Base-by-base conservation (phyloP, 2,888 invertebrate genomes). In the Pterostichus niger region DNA sequence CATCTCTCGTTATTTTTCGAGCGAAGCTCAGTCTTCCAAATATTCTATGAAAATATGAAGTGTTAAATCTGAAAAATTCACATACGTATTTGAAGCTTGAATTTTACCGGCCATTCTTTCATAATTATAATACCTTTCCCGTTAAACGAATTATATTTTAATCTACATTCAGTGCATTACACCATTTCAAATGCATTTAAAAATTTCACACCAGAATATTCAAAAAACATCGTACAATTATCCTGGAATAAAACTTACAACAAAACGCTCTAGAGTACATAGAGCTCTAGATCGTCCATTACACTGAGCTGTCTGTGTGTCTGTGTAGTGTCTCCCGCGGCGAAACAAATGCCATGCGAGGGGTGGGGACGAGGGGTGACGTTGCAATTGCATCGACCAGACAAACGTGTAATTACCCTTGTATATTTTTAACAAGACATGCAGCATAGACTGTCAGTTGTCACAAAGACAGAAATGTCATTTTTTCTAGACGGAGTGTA, bases 351-450 rank as follows among this genome's bases (percentile, higher is more conserved):
- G 68, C 68, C 68, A 71, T 6, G 68, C 44, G 68, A 6, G n/a
- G 11, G 61, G 24, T 3, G 64, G 13, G 64, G 13, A 13, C 17
- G 11, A 3, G 13, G 44, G 44, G 68, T n/a, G 9, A 11, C n/a
- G 40, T 71, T 64, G 64, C 81, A 81, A 81, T 81, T 81, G 81
- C 81, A 81, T 81, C 81, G 81, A 54, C 71, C 40, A 81, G 81
- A 71, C 81, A 81, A 81, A 81, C 85, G 82, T 86, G 86, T 87
- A 87, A 87, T 88, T 87, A 87, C 86, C 84, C 85, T 86, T 85
- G 85, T 85, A 86, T 81, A 81, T 86, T 86, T 86, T 87, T 86
- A 87, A 87, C 86, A 86, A 87, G 86, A 87, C 87, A 86, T 54
- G 71, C 68, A 54, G 68, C 64, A 56, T 52, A 64, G 71, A 54